These are phyloP conservation scores for Aphelenchoides fujianensis DNA, from an alignment of 1,140 invertebrate genomes.

Conservation along the genomic window DNA sequence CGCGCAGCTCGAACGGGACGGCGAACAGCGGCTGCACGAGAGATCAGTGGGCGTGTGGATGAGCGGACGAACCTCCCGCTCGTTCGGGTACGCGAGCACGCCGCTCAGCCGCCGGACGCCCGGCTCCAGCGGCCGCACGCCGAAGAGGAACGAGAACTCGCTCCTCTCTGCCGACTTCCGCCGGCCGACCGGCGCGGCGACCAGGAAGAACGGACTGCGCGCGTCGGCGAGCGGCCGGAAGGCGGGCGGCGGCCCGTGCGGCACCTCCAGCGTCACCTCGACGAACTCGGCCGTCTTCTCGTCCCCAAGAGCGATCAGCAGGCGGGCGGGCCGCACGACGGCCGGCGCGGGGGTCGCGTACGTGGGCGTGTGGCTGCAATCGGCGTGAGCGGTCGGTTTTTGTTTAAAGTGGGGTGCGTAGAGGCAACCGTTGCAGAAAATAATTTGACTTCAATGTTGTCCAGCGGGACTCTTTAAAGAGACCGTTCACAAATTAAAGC, in stretches of 20 bases:
- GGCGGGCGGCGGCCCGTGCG: not conserved
- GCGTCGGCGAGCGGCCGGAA: not conserved
- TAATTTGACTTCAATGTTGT: no score
- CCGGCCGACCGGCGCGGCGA: not conserved
- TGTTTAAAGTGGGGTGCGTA: no score
- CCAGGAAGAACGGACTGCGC: conserved; percentile 13
- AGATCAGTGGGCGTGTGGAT: not conserved
- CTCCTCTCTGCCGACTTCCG: not conserved
- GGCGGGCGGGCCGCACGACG: not conserved
- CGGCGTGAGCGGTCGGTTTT: not conserved
- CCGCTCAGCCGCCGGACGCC: not conserved
- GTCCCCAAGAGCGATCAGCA: not conserved
- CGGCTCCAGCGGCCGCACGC: not conserved
- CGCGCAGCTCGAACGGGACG: not conserved
- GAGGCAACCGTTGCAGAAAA: no score
- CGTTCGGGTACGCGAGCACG: not conserved
- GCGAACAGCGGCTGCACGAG: not conserved
- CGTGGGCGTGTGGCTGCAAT: not conserved
- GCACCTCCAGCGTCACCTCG: conserved; percentile 7
- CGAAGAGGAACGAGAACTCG: not conserved
- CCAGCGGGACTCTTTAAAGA: no score
- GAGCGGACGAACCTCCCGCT: not conserved
- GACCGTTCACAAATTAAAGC: no score
- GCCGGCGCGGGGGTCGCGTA: not conserved
- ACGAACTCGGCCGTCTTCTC: not conserved